Evolutionary conservation across 35 echinoderm and acorn worm species (phyloP), one percentile per base, ranked within the genome.

Genomic region (Apostichopus japonicus): DNA sequence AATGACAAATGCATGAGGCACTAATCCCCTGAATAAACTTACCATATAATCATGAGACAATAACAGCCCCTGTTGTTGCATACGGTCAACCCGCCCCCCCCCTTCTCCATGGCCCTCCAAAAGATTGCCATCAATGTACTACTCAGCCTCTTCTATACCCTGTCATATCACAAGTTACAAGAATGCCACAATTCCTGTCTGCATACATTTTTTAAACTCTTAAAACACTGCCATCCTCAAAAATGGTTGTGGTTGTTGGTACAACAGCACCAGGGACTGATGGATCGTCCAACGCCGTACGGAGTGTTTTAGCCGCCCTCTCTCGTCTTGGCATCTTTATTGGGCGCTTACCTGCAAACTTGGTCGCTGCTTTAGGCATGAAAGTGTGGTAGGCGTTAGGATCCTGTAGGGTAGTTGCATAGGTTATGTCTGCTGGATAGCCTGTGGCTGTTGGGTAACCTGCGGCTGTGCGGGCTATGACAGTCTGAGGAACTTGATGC

Each of bases 291-390:
- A 87, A 72, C 16, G 93, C 83, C 0, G 92, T 96, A 51, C 95
- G 95, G 65, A 96, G 91, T 59, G 92, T 94, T 91, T 96, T 96
- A 58, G 89, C 87, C 5, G 92, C 95, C 14, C 95, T 77, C 53
- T 93, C 95, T 59, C 95, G 77, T 44, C 88, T 61, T 23, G 95
- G 95, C 95, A 96, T 96, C 92, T 93, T 96, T 24, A 96, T 96
- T 58, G 95, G 92, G 53, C 95, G 95, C 88, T 96, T 96, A 5
- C 92, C 92, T 4, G 94, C 76, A 90, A 96, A 96, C 89, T 94
- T 96, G 65, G 92, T 77, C 1, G 92, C 80, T 11, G 92, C 77
- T 81, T 90, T 93, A 54, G 89, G 86, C 77, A 93, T 79, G 58
- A 93, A 79, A 78, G 78, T 90, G 1, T 93, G 95, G 70, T 94